A percentile compares a stretch with the other conserved stretches of the same genome.
Evolutionary conservation across 2,797 vertebrate genomes (phyloP).

Genomic region (Arctocebus calabarensis): DNA sequence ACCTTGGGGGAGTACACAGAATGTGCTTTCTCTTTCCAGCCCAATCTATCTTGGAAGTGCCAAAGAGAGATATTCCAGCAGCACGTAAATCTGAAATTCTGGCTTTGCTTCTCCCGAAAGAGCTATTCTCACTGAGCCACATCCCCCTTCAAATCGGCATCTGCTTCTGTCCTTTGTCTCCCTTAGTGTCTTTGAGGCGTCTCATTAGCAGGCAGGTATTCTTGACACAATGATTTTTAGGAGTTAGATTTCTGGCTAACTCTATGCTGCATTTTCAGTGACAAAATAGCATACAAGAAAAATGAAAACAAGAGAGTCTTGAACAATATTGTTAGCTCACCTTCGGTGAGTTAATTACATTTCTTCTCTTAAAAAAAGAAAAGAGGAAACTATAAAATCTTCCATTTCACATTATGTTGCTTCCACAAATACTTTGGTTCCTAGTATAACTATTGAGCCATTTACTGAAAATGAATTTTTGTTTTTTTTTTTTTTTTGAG

Average conservation of each 20-base stretch:
- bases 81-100: conserved; percentile 22
- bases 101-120: conserved; percentile 28
- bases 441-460: neutral
- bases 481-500: too few relatives aligned
- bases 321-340: conserved; percentile 53
- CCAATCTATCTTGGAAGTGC: neutral
- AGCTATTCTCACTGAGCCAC: neutral
- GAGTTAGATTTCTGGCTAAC: conserved; percentile 64
- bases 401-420: conserved; percentile 58
- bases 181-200: conserved; percentile 42
- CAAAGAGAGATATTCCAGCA: conserved; percentile 52
- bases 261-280: conserved; percentile 54
- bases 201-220: neutral
- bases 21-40: conserved; percentile 32
- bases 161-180: conserved; percentile 39
- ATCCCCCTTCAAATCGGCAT: neutral
- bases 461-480: conserved; percentile 51
- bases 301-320: conserved; percentile 40
- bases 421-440: neutral
- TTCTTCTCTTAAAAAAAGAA: conserved; percentile 33
- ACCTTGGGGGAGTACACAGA: neutral
- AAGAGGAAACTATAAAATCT: neutral
- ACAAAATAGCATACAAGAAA: conserved; percentile 36
- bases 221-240: conserved; percentile 46
- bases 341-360: conserved; percentile 66